Evolutionary conservation across 1,140 invertebrate species (phyloP), one percentile per base, ranked within the genome.

Genomic region (Drosophila subpulchrella): DNA sequence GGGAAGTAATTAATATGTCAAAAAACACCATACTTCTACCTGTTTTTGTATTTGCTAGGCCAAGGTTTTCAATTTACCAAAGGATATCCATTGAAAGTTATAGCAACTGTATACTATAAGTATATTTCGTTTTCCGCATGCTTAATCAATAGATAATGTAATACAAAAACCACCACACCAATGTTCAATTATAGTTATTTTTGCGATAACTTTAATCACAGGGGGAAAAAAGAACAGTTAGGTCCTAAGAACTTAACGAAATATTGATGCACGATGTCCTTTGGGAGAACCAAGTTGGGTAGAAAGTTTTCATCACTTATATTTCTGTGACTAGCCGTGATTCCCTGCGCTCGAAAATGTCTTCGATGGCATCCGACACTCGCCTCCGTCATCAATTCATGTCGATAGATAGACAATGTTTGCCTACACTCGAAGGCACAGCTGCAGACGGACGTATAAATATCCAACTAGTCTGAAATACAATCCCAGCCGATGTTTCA

Each of bases 351-450:
- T 34, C 17, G 27, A 17, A 32, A 55, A 15, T 36, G 39, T 34
- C 27, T 17, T 53, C 44, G 13, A 39, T 30, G 15, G 32, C 47
- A 41, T 24, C 53, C 41, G 47, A 20, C 41, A 32, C 50, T 42
- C 42, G 47, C 38, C 53, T 42, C 71, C 36, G 55, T 57, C 51
- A 75, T 75, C 76, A 76, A 80, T 65, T 74, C 46, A 66, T 68
- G 81, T 67, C 72, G 51, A 62, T 83, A 30, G 55, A 73, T 55
- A 57, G 75, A 79, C 70, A 50, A 53, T 60, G 58, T 46, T 41
- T 55, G 53, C 68, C 71, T 48, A 62, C 57, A 50, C 34, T 44
- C 71, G 61, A 58, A 24, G 38, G 48, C 36, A 44, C 62, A 48
- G 36, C 46, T 66, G 15, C 47, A 57, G 39, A 48, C 54, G 44